Percentiles rank a stretch among this genome's conserved stretches.
Evolutionary conservation across 1,140 invertebrate species (phyloP).

Genomic region (Brachionus asplanchnoidis): DNA sequence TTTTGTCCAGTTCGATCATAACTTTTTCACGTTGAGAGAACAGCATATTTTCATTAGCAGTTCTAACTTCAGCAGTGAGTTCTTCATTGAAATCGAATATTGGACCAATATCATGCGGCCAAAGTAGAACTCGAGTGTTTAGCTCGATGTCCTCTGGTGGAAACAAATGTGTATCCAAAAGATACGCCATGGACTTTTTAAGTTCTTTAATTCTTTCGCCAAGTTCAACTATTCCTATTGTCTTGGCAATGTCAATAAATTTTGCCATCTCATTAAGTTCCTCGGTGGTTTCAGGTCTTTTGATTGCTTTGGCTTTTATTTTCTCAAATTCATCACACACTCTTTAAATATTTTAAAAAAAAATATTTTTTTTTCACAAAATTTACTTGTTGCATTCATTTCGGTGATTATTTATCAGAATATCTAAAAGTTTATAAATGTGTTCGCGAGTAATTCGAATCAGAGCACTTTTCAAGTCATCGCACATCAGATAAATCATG

Average conservation of each 20-base stretch:
- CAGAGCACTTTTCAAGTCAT: slow-evolving; percentile 27
- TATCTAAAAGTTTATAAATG: not conserved
- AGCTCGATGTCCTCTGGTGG: slow-evolving; percentile 73
- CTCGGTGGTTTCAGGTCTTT: slow-evolving; percentile 75
- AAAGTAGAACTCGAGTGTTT: slow-evolving; percentile 75
- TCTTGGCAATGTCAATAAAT: slow-evolving; percentile 65
- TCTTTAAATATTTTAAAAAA: not conserved
- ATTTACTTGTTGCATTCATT: slow-evolving; percentile 9
- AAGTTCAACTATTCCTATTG: slow-evolving; percentile 61
- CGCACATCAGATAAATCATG: slow-evolving; percentile 28
- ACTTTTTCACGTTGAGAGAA: slow-evolving; percentile 51
- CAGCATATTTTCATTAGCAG: slow-evolving; percentile 68
- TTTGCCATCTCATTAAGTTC: slow-evolving; percentile 77
- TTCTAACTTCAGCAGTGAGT: slow-evolving; percentile 49
- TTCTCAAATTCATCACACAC: slow-evolving; percentile 78
- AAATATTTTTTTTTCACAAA: not conserved
- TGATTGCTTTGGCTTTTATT: slow-evolving; percentile 75
- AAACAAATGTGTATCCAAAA: slow-evolving; percentile 66
- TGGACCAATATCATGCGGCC: slow-evolving; percentile 80
- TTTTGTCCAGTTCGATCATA: slow-evolving; percentile 65
- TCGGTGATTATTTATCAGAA: not conserved
- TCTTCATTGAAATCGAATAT: slow-evolving; percentile 61
- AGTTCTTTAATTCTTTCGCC: slow-evolving; percentile 61
- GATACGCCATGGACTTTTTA: slow-evolving; percentile 68
- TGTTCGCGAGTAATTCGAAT: slow-evolving; percentile 17